phyloP scores from a whole-genome alignment of 2,797 vertebrate species.

The Eospalax fontanierii region DNA sequence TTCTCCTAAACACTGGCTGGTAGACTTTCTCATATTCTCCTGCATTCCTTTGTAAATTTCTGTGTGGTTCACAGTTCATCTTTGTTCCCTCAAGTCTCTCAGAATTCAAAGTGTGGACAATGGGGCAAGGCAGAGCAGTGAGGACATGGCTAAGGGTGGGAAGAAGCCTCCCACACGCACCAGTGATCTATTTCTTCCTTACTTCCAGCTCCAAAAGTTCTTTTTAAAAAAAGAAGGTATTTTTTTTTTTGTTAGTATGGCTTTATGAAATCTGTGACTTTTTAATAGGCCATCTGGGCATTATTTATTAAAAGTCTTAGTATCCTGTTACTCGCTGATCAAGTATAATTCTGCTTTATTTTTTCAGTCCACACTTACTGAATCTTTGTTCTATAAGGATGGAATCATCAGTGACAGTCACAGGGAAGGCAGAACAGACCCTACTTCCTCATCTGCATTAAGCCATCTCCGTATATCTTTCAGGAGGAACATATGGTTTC shows the following conservation, averaged over 20 bases:
- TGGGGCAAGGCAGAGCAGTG: not conserved
- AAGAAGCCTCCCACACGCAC: not conserved
- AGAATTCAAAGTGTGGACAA: not conserved
- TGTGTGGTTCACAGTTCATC: not conserved
- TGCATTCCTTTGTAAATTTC: not conserved
- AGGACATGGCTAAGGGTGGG: not conserved
- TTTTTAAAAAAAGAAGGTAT: not conserved
- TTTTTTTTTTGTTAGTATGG: not conserved
- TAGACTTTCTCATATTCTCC: not conserved
- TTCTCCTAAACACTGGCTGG: not conserved
- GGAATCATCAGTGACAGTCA: not conserved
- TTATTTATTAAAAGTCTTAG: not conserved
- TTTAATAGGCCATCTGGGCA: not conserved
- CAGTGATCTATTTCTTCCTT: rapidly evolving
- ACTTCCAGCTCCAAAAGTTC: not conserved
- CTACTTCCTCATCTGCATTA: not conserved
- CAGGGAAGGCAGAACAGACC: not conserved
- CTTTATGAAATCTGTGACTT: not conserved
- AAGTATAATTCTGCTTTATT: not conserved
- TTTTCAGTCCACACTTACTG: not conserved
- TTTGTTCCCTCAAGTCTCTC: not conserved
- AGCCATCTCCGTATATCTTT: not conserved
- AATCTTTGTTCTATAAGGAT: not conserved
- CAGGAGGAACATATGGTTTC: not conserved
- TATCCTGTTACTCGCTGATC: not conserved